Percentiles rank a stretch among this genome's conserved stretches.
Conservation (phyloP, 2,888 invertebrate species). For the Aplocera efformata region DNA sequence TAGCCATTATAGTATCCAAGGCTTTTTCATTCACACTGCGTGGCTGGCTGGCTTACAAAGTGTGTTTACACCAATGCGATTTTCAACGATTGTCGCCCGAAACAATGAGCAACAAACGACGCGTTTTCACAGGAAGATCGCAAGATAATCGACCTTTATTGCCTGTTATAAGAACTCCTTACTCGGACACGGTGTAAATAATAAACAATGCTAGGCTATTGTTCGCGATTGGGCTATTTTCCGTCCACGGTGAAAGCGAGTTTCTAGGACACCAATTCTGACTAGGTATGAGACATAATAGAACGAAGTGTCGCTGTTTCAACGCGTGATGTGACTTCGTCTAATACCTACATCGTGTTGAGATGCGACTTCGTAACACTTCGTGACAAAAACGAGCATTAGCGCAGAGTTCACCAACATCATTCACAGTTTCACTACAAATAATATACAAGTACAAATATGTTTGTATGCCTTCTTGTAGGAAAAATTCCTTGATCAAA, state of each 20-base stretch:
- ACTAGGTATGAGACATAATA: background rate
- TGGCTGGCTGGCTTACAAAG: constrained; percentile 8
- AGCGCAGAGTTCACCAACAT: too few relatives aligned
- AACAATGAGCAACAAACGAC: constrained; percentile 46
- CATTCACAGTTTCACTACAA: too few relatives aligned
- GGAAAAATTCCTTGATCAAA: too few relatives aligned
- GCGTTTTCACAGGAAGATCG: constrained; percentile 42
- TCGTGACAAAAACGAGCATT: background rate
- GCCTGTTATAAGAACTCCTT: constrained; percentile 34
- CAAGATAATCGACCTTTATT: constrained; percentile 43
- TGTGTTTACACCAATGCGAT: constrained; percentile 10
- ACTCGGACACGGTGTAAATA: constrained; percentile 38
- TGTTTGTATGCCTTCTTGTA: too few relatives aligned
- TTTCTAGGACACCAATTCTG: constrained; percentile 13
- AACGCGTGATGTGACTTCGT: too few relatives aligned
- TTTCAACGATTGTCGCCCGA: constrained; percentile 35
- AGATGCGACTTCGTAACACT: too few relatives aligned
- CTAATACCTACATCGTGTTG: too few relatives aligned
- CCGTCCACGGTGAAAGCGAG: constrained; percentile 24
- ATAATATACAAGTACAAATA: too few relatives aligned
- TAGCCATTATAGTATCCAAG: too few relatives aligned
- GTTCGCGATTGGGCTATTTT: constrained; percentile 33
- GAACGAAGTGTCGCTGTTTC: background rate
- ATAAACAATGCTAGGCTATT: constrained; percentile 42
- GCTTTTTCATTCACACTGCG: background rate